Percentiles rank a stretch among this genome's conserved stretches.
Conservation (phyloP, 1,140 invertebrate species). For the Maconellicoccus hirsutus region DNA sequence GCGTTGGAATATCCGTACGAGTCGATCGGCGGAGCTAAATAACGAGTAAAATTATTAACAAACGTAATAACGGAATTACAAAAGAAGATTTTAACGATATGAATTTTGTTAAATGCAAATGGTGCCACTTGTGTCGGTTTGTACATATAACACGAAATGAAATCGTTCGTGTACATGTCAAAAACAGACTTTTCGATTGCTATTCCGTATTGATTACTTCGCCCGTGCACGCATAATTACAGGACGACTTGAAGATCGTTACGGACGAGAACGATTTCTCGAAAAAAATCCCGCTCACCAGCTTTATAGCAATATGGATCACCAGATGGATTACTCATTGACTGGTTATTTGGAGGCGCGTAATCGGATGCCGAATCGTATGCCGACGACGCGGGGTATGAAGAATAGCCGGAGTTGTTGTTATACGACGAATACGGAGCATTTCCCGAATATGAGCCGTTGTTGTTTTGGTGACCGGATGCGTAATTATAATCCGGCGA, state of each 20-base stretch:
- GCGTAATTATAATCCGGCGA: background rate
- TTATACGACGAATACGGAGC: background rate
- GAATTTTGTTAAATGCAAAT: too few relatives aligned
- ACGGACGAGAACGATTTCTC: too few relatives aligned
- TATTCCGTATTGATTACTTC: background rate
- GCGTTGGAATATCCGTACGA: background rate
- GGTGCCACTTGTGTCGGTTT: background rate
- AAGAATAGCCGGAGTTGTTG: background rate
- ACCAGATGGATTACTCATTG: too few relatives aligned
- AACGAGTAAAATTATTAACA: too few relatives aligned
- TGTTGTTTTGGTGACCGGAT: background rate
- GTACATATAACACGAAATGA: background rate
- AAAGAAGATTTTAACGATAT: too few relatives aligned
- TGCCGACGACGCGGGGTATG: background rate
- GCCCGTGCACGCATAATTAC: background rate
- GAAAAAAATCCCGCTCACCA: too few relatives aligned
- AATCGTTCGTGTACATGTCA: background rate
- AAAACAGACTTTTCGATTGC: background rate
- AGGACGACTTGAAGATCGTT: too few relatives aligned
- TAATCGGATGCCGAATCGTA: background rate
- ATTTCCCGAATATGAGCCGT: background rate
- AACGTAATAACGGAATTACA: too few relatives aligned
- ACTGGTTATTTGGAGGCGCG: too few relatives aligned
- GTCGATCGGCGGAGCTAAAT: background rate
- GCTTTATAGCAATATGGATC: too few relatives aligned